These are phyloP conservation scores for Columba guinea DNA, from an alignment of 2,797 vertebrate species.

Conservation along the genomic window DNA sequence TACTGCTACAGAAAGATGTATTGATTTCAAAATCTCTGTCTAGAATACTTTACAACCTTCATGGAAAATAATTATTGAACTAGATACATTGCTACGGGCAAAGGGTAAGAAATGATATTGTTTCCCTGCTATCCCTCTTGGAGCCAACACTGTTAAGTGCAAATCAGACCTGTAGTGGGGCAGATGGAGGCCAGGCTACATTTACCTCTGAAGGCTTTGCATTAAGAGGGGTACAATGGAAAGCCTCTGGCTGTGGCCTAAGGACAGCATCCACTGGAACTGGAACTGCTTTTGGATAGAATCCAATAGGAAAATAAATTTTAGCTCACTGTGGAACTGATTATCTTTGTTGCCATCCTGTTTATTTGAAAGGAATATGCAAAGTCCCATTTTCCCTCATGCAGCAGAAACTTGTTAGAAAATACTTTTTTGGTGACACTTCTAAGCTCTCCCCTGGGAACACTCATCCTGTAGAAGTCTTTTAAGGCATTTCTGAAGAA, in stretches of 20 bases:
- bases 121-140: background rate
- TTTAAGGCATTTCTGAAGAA: background rate
- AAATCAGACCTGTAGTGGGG: background rate
- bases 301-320: conserved; percentile 7
- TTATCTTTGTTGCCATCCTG: background rate
- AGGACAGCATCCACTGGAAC: background rate
- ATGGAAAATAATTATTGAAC: background rate
- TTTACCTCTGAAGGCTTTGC: background rate
- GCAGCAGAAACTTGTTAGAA: background rate
- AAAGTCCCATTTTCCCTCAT: background rate
- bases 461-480: background rate
- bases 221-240: background rate
- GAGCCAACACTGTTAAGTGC: background rate
- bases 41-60: background rate
- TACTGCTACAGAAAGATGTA: background rate
- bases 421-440: background rate
- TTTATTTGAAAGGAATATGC: background rate
- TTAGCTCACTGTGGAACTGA: background rate
- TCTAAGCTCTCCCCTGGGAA: background rate
- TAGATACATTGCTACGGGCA: background rate
- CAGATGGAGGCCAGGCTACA: background rate
- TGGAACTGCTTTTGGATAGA: background rate
- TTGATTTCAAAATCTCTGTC: background rate
- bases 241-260: background rate
- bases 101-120: background rate